Conservation (phyloP, 2,888 invertebrate genomes). For the Rhamnusium bicolor region DNA sequence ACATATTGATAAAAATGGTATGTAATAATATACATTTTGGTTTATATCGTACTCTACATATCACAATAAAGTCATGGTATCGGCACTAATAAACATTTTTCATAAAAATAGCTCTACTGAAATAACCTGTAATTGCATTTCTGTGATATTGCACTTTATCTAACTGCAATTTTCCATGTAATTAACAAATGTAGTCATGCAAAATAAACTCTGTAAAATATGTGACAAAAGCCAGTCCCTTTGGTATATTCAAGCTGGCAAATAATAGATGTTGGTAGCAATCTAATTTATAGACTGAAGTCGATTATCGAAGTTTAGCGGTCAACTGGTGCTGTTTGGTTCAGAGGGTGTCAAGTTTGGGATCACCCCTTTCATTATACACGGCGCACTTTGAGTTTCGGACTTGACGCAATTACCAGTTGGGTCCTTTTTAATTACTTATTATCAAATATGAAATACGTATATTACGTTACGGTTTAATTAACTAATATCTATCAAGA, state of each 20-base stretch:
- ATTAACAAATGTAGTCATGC: slow-evolving; percentile 54
- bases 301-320: slow-evolving; percentile 61
- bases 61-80: not conserved
- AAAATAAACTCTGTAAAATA: slow-evolving; percentile 55
- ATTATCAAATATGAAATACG: slow-evolving; percentile 16
- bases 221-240: slow-evolving; percentile 57
- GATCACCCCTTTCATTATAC: slow-evolving; percentile 50
- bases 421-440: slow-evolving; percentile 18
- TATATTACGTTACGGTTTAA: not conserved
- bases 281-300: slow-evolving; percentile 60
- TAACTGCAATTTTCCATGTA: slow-evolving; percentile 40
- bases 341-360: slow-evolving; percentile 51
- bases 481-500: not conserved
- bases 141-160: slow-evolving; percentile 10
- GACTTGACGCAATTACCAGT: slow-evolving; percentile 10
- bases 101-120: not conserved
- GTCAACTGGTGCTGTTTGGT: slow-evolving; percentile 53
- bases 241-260: slow-evolving; percentile 50
- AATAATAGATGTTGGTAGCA: slow-evolving; percentile 58
- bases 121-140: not conserved
- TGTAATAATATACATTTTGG: not conserved
- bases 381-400: not conserved
- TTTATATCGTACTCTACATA: not conserved
- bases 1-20: not conserved
- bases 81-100: not conserved